Evolutionary conservation across 2,888 invertebrate species (phyloP).

Genomic region (Ormyrus pomaceus): DNA sequence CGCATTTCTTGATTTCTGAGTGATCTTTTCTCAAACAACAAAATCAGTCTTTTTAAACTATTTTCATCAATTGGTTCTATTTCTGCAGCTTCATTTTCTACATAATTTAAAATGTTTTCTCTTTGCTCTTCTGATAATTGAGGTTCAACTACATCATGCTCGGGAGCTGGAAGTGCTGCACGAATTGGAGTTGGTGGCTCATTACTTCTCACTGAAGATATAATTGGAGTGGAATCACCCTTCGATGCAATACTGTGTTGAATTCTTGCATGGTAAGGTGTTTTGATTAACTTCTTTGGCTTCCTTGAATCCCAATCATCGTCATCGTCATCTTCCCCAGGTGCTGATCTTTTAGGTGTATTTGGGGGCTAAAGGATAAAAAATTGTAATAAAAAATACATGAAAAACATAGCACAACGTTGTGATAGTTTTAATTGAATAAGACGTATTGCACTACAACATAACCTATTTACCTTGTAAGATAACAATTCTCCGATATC

Average conservation of each 20-base stretch:
- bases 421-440: slow-evolving; percentile 8
- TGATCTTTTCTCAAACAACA: slow-evolving; percentile 95
- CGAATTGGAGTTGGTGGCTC: slow-evolving; percentile 69
- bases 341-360: slow-evolving; percentile 84
- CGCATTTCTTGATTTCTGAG: slow-evolving; percentile 97
- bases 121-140: slow-evolving; percentile 84
- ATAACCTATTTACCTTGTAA: slow-evolving; percentile 70
- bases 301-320: slow-evolving; percentile 80
- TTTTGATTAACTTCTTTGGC: slow-evolving; percentile 76
- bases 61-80: slow-evolving; percentile 93
- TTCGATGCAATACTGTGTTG: slow-evolving; percentile 68
- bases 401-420: not conserved
- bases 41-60: slow-evolving; percentile 90
- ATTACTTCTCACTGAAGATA: slow-evolving; percentile 56
- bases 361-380: slow-evolving; percentile 83
- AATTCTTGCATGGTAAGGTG: slow-evolving; percentile 72
- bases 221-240: slow-evolving; percentile 44
- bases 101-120: slow-evolving; percentile 88
- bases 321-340: slow-evolving; percentile 82
- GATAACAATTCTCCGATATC: slow-evolving; percentile 76
- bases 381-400: slow-evolving; percentile 7
- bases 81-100: slow-evolving; percentile 88
- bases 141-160: slow-evolving; percentile 79
- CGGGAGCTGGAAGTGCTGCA: slow-evolving; percentile 77
- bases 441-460: not conserved